Evolutionary conservation across 2,113 vertebrate species (phyloP), one percentile per base, ranked within the genome.

Genomic region (Hipposideros armiger): DNA sequence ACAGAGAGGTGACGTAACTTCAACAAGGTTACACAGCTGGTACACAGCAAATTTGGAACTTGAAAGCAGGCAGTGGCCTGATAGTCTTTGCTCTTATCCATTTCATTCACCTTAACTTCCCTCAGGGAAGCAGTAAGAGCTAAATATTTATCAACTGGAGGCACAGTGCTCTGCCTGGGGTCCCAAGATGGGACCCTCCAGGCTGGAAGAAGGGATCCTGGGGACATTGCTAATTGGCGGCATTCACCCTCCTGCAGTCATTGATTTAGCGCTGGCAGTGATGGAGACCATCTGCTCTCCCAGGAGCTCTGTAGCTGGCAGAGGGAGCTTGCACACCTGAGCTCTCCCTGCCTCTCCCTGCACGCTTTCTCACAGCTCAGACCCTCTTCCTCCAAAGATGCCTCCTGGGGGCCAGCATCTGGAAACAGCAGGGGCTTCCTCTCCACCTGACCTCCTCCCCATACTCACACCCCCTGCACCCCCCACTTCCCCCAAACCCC

Each of bases 311-410:
- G n/a, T 1, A 15, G 20, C 42, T 19, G 4, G 2, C 28, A 7
- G 64, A 19, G 32, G 80, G 81, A 56, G n/a, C 42, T 19, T 4
- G 30, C 69, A 47, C 81, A 62, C 86, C 96, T 42, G 94, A 69
- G 70, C 32, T 7, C 87, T 28, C 32, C 62, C 42, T 1, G 0
- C 67, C 90, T 8, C 1, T 5, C 47, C 67, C 32, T 4, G 24
- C 32, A 5, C 17, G 10, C 15, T 13, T 8, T 5, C 11, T 2
- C 70, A 30, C 67, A 24, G 45, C 64, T 42, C 73, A 52, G 28
- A 81, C 28, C 74, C 58, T 7, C 14, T 15, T 50, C 64, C 80
- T 76, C 62, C 80, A 47, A 30, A 67, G 20, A 76, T 13, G 54
- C 80, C 47, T 69, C 54, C 80, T 16, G 8, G 16, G 20, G 64